These are phyloP conservation scores for crab-eating macaque (Macaca fascicularis) DNA, from an alignment of 2,113 vertebrate species.

Conservation along the genomic window T2T-MFA8v1.1 NC_088379.1:180465001-180465500, in stretches of 20 bases:
- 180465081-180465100: background rate
- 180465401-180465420: background rate
- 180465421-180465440: background rate
- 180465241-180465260: background rate
- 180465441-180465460: background rate
- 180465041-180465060: background rate
- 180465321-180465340: background rate
- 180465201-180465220: background rate
- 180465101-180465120: background rate
- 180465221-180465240: background rate
- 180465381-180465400: background rate
- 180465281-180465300: background rate
- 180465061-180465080: background rate
- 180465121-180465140: background rate
- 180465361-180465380: background rate
- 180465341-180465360: background rate
- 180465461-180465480: background rate
- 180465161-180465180: background rate
- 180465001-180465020: background rate
- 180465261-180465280: background rate
- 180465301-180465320: background rate
- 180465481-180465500: background rate
- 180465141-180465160: background rate
- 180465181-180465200: background rate
- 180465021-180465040: background rate